Percentiles rank a stretch among this genome's conserved stretches.
Evolutionary conservation across 30 jellyfish, hydroid and myxozoan species (phyloP).

Genomic region (Aurelia sp.): DNA sequence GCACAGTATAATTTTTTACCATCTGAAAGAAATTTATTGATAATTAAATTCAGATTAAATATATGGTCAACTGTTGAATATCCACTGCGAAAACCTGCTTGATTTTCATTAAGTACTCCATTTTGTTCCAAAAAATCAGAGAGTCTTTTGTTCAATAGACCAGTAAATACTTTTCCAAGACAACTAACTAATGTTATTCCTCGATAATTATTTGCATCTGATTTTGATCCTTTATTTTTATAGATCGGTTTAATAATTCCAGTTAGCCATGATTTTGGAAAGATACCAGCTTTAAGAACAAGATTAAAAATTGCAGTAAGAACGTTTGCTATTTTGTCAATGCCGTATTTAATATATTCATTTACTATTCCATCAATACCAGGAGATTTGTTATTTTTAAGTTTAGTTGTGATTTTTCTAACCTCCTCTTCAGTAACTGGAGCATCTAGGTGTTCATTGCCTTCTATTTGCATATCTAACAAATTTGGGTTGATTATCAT

Average conservation of each 20-base stretch:
- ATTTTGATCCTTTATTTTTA: slow-evolving; percentile 20
- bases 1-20: slow-evolving; percentile 31
- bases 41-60: too few relatives aligned
- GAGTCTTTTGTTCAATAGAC: slow-evolving; percentile 20
- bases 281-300: slow-evolving; percentile 3
- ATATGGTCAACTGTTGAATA: too few relatives aligned
- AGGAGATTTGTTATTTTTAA: slow-evolving; percentile 13
- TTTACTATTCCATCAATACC: slow-evolving; percentile 20
- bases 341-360: slow-evolving; percentile 9
- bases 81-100: slow-evolving; percentile 31
- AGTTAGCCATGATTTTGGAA: slow-evolving; percentile 28
- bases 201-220: slow-evolving; percentile 2
- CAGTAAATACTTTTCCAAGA: slow-evolving; percentile 32
- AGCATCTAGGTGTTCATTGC: not conserved
- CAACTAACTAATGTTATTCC: slow-evolving; percentile 28
- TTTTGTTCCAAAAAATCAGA: slow-evolving; percentile 10
- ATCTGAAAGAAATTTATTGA: not conserved
- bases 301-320: slow-evolving; percentile 4
- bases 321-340: not conserved
- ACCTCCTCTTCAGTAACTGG: slow-evolving; percentile 9
- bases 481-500: not conserved
- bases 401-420: not conserved
- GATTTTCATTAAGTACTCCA: slow-evolving; percentile 22
- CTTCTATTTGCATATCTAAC: not conserved
- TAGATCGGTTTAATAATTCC: slow-evolving; percentile 16